phyloP scores from a whole-genome alignment of 2,113 vertebrate species.

The Crotalus helleri region DNA sequence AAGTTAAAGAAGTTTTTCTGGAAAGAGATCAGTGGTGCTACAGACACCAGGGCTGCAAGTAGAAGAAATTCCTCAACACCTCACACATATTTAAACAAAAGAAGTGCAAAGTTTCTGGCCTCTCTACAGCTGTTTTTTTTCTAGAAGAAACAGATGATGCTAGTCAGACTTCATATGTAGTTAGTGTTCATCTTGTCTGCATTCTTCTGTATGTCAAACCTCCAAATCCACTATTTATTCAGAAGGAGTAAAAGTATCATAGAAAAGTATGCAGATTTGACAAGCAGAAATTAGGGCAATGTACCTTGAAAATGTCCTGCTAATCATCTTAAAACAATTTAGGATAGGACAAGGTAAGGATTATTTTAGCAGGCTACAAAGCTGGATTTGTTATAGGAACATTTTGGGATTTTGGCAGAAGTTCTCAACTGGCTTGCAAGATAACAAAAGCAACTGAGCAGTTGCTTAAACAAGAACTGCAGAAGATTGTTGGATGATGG shows the following conservation, averaged over 20 bases:
- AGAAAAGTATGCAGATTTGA: background rate
- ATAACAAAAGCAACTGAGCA: background rate
- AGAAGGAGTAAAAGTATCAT: background rate
- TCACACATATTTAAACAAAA: background rate
- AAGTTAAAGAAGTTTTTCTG: background rate
- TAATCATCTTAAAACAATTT: background rate
- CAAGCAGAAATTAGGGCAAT: background rate
- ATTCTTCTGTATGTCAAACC: background rate
- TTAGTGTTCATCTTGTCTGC: background rate
- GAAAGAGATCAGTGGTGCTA: background rate
- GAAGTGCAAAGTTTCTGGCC: background rate
- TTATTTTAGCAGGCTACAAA: background rate
- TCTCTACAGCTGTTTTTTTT: background rate
- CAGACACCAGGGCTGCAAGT: background rate
- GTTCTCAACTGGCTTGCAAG: background rate
- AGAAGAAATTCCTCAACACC: background rate
- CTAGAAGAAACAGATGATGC: background rate
- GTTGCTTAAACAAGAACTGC: background rate
- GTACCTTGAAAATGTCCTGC: background rate
- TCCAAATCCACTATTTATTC: background rate
- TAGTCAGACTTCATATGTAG: background rate
- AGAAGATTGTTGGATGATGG: background rate
- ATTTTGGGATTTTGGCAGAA: background rate
- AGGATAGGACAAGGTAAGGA: background rate
- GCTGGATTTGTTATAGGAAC: background rate